Conservation (phyloP, 1,140 invertebrate species). For the Neuroterus valhalla region DNA sequence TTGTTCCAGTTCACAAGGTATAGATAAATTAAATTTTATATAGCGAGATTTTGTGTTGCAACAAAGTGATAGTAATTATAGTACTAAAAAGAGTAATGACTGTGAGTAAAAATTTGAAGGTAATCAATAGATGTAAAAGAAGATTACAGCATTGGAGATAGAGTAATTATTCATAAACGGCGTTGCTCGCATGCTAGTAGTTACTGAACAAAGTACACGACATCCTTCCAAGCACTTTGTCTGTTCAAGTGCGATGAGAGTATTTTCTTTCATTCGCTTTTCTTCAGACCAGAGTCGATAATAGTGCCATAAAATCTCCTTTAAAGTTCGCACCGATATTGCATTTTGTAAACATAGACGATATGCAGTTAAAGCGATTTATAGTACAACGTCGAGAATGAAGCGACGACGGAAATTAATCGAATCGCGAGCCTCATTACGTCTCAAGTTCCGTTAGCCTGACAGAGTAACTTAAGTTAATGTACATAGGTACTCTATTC, state of each 20-base stretch:
- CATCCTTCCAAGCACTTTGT: constrained; percentile 9
- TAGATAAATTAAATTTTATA: no score
- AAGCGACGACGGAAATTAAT: constrained; percentile 15
- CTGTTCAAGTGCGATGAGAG: constrained; percentile 7
- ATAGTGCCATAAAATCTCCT: constrained; percentile 6
- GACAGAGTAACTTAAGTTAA: constrained; percentile 9
- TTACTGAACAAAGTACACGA: neutral
- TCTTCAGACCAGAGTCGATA: neutral
- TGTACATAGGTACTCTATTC: neutral
- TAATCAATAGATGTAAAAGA: constrained; percentile 1
- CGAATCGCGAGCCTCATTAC: constrained; percentile 11
- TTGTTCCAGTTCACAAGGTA: no score
- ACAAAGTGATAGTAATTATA: neutral
- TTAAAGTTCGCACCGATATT: constrained; percentile 1
- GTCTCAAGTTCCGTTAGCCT: constrained; percentile 3
- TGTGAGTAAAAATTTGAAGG: neutral
- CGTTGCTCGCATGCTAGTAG: neutral
- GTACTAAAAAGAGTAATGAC: neutral
- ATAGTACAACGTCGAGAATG: neutral
- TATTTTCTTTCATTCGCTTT: constrained; percentile 10
- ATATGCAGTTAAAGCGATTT: constrained; percentile 13
- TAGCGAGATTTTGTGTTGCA: no score
- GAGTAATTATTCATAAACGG: constrained; percentile 13
- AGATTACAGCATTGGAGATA: neutral
- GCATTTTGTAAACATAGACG: constrained; percentile 10